These are phyloP conservation scores for Ataeniobius toweri DNA, from an alignment of 2,797 vertebrate species.

Conservation along the genomic window DNA sequence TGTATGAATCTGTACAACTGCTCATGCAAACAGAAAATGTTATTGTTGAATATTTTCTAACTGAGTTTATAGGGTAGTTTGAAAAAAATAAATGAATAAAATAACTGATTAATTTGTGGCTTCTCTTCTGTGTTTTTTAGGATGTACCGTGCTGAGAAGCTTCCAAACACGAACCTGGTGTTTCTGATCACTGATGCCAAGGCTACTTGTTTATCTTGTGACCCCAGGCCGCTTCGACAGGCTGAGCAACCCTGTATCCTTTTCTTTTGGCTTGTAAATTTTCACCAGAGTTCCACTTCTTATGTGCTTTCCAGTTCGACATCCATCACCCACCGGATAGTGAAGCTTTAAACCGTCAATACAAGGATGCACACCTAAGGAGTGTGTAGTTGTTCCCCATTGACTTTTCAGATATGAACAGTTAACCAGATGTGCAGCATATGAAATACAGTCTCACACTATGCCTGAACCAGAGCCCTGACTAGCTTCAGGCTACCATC, in stretches of 20 bases:
- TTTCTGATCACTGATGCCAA: slow-evolving; percentile 97
- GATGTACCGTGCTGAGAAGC: slow-evolving; percentile 95
- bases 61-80: background rate
- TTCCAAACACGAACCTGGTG: slow-evolving; percentile 95
- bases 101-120: slow-evolving; percentile 7
- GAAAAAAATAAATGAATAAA: background rate
- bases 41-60: slow-evolving; percentile 1
- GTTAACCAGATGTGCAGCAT: slow-evolving; percentile 67
- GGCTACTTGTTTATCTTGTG: slow-evolving; percentile 90
- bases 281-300: slow-evolving; percentile 38
- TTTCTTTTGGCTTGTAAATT: slow-evolving; percentile 62
- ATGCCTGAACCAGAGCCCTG: slow-evolving; percentile 50
- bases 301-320: slow-evolving; percentile 45
- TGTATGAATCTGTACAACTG: slow-evolving; percentile 29
- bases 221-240: slow-evolving; percentile 90
- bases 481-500: slow-evolving; percentile 53
- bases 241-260: slow-evolving; percentile 99
- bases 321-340: slow-evolving; percentile 64
- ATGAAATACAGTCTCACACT: slow-evolving; percentile 62
- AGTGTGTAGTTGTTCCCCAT: slow-evolving; percentile 51
- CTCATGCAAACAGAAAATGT: background rate
- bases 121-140: slow-evolving; percentile 71
- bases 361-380: slow-evolving; percentile 58
- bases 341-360: slow-evolving; percentile 53
- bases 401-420: slow-evolving; percentile 61